Base-by-base conservation (phyloP, 1,140 invertebrate species). In the Drosophila pandora region DNA sequence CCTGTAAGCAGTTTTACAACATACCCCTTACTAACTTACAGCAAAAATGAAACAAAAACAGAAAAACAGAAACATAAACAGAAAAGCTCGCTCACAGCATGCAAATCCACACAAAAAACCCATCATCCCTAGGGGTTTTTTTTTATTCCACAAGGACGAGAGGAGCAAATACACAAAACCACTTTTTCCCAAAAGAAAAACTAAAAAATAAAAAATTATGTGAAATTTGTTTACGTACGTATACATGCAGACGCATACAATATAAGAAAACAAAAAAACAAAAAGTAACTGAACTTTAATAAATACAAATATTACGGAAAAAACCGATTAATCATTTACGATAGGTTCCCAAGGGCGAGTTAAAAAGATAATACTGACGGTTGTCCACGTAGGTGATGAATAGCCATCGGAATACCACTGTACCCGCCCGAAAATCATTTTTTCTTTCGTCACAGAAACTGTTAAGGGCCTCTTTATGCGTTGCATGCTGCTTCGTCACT, bases 221-320 rank as follows among this genome's bases (percentile, higher is more conserved):
- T 45, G 47, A 48, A 68, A 75, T 75, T 67, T 82, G 76, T 71
- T 83, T 82, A 71, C 80, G 62, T 81, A 74, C 63, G 84, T 77
- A 84, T 79, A 76, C 65, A 83, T 71, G 65, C 74, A 84, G 54
- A 84, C 64, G 57, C 79, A 83, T 75, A 70, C 37, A 64, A 67
- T 57, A 70, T 64, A 87, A 88, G 74, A 79, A 76, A 63, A 43
- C 41, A 43, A 55, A 47, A 55, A 47, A 47, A 17, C 43, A 77
- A 55, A 30, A 70, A 69, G 41, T 68, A 85, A 85, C 77, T 85
- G 65, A 78, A 87, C 75, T 87, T 87, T 76, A 75, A 76, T 76
- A 81, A 79, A 87, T 74, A 81, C 67, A 87, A 70, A 76, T 84
- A 84, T 84, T 84, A 84, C 59, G 45, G 68, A 81, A 84, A 48